Base-by-base conservation (phyloP, 2,888 invertebrate genomes). In the Eristalis pertinax region DNA sequence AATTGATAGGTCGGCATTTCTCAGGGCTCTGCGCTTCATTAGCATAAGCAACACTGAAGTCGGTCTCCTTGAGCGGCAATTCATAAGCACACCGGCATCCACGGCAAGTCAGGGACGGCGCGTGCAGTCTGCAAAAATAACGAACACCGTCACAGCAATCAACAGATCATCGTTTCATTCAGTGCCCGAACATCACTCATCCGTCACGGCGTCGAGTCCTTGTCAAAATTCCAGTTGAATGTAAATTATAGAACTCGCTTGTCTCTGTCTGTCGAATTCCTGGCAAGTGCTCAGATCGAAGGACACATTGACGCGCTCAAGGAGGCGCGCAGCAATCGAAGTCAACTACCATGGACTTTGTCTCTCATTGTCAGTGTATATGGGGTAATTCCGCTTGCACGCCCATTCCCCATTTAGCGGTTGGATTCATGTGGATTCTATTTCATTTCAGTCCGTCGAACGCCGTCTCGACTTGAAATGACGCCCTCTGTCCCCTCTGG, bases 1-100 rank as follows among this genome's bases (percentile, higher is more conserved):
- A 63, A 77, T 63, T 77, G 69, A 77, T 77, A 63, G 77, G 69
- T 68, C 68, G 68, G 67, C 67, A 68, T 62, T 43, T 68, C 43
- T 43, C 60, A 26, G 7, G 62, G 32, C 19, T 24, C 35, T 29
- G 41, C 19, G 22, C 13, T n/a, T 29, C 43, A 29, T 62, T 41
- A 62, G 26, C 7, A 72, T 29, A n/a, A 72, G 29, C n/a, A 63
- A 26, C 35, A 35, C 35, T 26, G 50, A 56, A 65, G n/a, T 58
- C 56, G 26, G 35, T 26, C 38, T 24, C 35, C 13, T 50, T 19
- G 22, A 19, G 32, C 32, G 19, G 26, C 41, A 10, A 38, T 38
- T 38, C 10, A 38, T 38, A 38, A 13, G 38, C 38, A 38, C 38
- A 38, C 38, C 38, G n/a, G n/a, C n/a, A n/a, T 38, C 13, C 38